Conservation (phyloP, 2,888 invertebrate species). For the Chrysina gloriosa region DNA sequence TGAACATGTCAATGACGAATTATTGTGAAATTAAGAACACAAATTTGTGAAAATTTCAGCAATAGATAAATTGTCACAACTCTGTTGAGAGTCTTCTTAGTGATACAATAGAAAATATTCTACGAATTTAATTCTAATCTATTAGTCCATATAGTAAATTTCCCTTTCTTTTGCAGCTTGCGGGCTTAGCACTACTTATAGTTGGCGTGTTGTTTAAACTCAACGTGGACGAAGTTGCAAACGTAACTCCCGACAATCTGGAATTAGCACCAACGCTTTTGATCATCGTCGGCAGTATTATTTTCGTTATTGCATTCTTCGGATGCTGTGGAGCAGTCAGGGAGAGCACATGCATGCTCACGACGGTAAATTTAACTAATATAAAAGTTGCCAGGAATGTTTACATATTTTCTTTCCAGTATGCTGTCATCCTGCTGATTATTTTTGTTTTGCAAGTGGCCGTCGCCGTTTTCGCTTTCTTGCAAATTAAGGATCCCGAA, state of each 20-base stretch:
- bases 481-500: conserved; percentile 70
- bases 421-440: conserved; percentile 77
- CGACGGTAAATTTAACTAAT: conserved; percentile 52
- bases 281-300: conserved; percentile 56
- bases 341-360: conserved; percentile 58
- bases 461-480: conserved; percentile 75
- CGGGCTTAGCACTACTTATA: conserved; percentile 76
- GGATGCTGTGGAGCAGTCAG: conserved; percentile 59
- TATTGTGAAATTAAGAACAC: too few species aligned
- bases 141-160: background rate
- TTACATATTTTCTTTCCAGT: conserved; percentile 67
- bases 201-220: conserved; percentile 75
- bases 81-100: background rate
- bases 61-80: too few species aligned
- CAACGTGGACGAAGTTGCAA: conserved; percentile 65
- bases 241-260: conserved; percentile 34
- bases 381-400: background rate
- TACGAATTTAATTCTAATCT: background rate
- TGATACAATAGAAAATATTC: background rate
- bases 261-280: conserved; percentile 49
- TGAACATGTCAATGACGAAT: too few species aligned
- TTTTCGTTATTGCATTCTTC: conserved; percentile 58
- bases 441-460: conserved; percentile 80
- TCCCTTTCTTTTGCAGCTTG: conserved; percentile 70
- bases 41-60: too few species aligned